Percentiles rank a stretch among this genome's conserved stretches.
phyloP scores from a whole-genome alignment of 2,888 invertebrate species.

The Dexiosoma caninum region DNA sequence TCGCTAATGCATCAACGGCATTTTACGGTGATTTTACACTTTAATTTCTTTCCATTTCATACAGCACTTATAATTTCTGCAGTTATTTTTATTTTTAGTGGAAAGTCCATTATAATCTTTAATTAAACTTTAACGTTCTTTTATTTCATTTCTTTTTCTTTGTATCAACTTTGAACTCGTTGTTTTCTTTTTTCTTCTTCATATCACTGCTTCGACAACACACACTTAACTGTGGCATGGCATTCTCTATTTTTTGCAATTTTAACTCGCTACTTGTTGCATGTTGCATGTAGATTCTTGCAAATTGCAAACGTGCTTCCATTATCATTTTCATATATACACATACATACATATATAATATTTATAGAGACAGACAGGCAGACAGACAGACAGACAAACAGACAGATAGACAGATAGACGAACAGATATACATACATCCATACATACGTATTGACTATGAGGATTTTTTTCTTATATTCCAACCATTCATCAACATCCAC shows the following conservation, averaged over 20 bases:
- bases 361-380: neutral
- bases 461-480: neutral
- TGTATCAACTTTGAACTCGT: slow-evolving; percentile 55
- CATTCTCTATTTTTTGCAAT: neutral
- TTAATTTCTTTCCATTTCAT: slow-evolving; percentile 16
- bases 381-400: neutral
- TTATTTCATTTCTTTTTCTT: neutral
- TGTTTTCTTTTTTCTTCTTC: neutral
- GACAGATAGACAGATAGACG: neutral
- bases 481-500: too few species aligned
- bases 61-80: slow-evolving; percentile 12
- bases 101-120: slow-evolving; percentile 32
- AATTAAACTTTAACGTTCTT: slow-evolving; percentile 56
- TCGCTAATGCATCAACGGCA: neutral
- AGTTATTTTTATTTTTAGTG: neutral
- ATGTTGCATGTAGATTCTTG: neutral
- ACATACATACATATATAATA: neutral
- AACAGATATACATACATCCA: too few species aligned
- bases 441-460: too few species aligned
- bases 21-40: slow-evolving; percentile 39
- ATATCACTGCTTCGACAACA: neutral
- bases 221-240: neutral
- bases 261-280: slow-evolving; percentile 35
- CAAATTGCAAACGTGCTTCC: slow-evolving; percentile 42
- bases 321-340: slow-evolving; percentile 16